phyloP scores from a whole-genome alignment of 2,797 vertebrate species.

The Dallia pectoralis region DNA sequence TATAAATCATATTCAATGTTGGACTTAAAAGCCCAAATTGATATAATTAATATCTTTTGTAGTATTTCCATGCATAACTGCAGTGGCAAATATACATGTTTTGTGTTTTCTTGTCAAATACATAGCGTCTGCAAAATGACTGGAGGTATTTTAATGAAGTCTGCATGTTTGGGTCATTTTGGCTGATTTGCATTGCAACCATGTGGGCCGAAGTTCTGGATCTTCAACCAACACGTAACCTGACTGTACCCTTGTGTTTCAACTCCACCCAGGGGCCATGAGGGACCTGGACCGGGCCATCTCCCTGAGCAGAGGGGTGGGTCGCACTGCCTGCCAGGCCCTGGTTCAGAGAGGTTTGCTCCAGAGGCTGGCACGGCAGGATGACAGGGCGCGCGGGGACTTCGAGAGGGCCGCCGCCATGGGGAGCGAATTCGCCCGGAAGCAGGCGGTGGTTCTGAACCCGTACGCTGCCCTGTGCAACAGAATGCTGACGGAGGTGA shows the following conservation, averaged over 20 bases:
- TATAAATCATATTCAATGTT: too few species aligned
- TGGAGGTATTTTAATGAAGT: too few species aligned
- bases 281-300: conserved; percentile 83
- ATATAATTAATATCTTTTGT: too few species aligned
- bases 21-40: too few species aligned
- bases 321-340: conserved; percentile 81
- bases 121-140: background rate
- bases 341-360: conserved; percentile 91
- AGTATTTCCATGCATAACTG: too few species aligned
- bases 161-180: too few species aligned
- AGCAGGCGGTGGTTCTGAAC: conserved; percentile 84
- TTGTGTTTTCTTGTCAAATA: background rate
- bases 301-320: conserved; percentile 73
- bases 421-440: conserved; percentile 87
- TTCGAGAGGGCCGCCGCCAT: conserved; percentile 80
- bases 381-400: conserved; percentile 79
- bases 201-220: too few species aligned
- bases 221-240: too few species aligned
- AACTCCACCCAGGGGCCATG: conserved; percentile 77
- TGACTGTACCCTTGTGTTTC: background rate
- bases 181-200: too few species aligned
- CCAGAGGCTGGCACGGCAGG: conserved; percentile 68
- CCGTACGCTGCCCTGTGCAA: conserved; percentile 96
- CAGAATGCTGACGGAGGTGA: conserved; percentile 87
- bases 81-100: too few species aligned